Percentiles rank a stretch among this genome's conserved stretches.
These are phyloP conservation scores for Camelus dromedarius DNA, from an alignment of 2,113 vertebrate genomes.

Conservation along the genomic window DNA sequence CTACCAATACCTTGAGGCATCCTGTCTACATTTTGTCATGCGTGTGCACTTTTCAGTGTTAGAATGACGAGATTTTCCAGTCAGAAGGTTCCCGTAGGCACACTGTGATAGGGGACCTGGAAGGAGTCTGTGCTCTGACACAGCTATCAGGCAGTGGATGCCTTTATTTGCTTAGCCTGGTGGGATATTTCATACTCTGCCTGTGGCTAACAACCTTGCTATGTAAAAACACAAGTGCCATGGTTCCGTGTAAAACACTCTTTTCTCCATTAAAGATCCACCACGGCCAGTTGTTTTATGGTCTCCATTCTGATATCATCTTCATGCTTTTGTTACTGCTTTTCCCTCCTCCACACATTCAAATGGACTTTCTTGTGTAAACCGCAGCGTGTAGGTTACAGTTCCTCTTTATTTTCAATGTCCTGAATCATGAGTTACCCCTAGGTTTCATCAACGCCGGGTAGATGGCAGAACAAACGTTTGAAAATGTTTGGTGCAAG, in stretches of 20 bases:
- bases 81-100: conserved; percentile 93
- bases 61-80: conserved; percentile 93
- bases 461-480: conserved; percentile 50
- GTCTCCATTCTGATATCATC: conserved; percentile 64
- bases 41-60: conserved; percentile 95
- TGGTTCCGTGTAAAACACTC: conserved; percentile 82
- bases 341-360: conserved; percentile 42
- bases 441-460: conserved; percentile 15
- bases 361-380: neutral
- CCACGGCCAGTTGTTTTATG: conserved; percentile 85
- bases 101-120: conserved; percentile 81
- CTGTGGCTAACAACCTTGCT: conserved; percentile 87
- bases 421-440: neutral
- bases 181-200: conserved; percentile 88
- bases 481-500: conserved; percentile 58
- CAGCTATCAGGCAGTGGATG: conserved; percentile 90
- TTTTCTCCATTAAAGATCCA: conserved; percentile 84
- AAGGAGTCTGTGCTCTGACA: conserved; percentile 89
- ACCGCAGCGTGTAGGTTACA: neutral
- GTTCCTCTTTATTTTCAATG: neutral
- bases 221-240: conserved; percentile 82
- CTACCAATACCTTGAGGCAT: conserved; percentile 92
- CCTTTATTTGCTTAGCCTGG: conserved; percentile 87
- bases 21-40: conserved; percentile 95
- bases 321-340: neutral